phyloP scores from a whole-genome alignment of 2,113 vertebrate genomes.

The Calidris pugnax region DNA sequence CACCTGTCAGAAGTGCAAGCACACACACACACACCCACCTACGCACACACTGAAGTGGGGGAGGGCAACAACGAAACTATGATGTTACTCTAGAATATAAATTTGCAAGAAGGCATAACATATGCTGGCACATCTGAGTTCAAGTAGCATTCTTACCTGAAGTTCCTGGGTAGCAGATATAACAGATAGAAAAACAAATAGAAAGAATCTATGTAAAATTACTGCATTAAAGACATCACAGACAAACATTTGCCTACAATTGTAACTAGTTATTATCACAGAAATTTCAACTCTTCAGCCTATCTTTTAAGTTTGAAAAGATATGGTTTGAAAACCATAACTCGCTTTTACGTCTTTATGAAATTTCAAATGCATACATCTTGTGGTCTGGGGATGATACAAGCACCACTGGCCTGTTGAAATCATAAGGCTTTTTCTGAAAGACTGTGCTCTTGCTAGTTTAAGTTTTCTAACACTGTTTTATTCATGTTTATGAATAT shows the following conservation, averaged over 20 bases:
- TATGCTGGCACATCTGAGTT: conserved; percentile 64
- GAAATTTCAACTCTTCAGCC: conserved; percentile 6
- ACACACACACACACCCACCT: neutral
- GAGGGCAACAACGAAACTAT: conserved; percentile 54
- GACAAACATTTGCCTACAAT: conserved; percentile 60
- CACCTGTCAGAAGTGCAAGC: conserved; percentile 13
- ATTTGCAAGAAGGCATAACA: conserved; percentile 63
- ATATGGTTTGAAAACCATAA: too few species aligned
- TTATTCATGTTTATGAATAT: neutral
- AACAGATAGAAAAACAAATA: conserved; percentile 86
- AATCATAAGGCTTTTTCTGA: neutral
- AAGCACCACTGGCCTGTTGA: neutral
- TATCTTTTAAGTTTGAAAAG: neutral
- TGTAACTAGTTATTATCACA: neutral
- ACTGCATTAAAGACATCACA: conserved; percentile 58
- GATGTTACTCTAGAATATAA: conserved; percentile 59
- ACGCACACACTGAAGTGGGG: neutral
- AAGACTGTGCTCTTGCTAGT: neutral
- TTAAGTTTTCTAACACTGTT: neutral
- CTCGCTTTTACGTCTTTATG: neutral
- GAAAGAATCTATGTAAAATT: conserved; percentile 81
- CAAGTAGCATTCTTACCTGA: conserved; percentile 87
- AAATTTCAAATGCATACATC: neutral
- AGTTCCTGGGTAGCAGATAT: conserved; percentile 90
- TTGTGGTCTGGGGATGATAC: neutral